These are phyloP conservation scores for Rhingia rostrata DNA, from an alignment of 2,888 invertebrate species.

Conservation along the genomic window DNA sequence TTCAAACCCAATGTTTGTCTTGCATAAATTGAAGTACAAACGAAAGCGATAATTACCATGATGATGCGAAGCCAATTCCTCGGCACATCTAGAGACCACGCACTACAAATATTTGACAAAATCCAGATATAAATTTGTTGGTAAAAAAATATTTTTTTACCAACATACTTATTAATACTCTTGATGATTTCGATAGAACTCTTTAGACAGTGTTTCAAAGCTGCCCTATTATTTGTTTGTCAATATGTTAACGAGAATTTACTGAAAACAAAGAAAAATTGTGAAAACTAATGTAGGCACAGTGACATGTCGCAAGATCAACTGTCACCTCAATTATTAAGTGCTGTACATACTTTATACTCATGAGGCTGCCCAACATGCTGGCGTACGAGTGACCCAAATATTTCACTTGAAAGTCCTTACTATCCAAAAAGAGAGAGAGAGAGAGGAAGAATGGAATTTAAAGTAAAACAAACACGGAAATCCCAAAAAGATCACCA, in stretches of 20 bases:
- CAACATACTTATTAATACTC: too few species aligned
- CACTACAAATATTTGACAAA: too few species aligned
- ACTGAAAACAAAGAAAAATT: not conserved
- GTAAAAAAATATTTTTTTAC: too few species aligned
- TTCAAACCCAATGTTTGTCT: too few species aligned
- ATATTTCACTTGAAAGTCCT: conserved; percentile 52
- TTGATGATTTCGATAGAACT: not conserved
- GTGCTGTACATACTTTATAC: conserved; percentile 21
- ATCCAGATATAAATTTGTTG: too few species aligned
- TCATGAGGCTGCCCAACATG: conserved; percentile 17
- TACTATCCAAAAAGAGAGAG: not conserved
- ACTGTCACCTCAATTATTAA: conserved; percentile 49
- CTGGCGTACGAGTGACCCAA: conserved; percentile 50
- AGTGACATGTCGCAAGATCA: conserved; percentile 35
- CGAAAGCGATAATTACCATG: too few species aligned
- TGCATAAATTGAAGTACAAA: too few species aligned
- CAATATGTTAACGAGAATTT: conserved; percentile 11
- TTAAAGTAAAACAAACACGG: conserved; percentile 29
- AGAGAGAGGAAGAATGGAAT: conserved; percentile 31
- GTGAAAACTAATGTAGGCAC: not conserved
- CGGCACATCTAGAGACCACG: too few species aligned
- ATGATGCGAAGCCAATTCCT: too few species aligned
- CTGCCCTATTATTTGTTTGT: not conserved
- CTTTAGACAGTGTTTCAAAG: not conserved
- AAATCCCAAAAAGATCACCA: conserved; percentile 4